Evolutionary conservation across 2,113 vertebrate species (phyloP), one percentile per base, ranked within the genome.

Genomic region (Noturus placidus): DNA sequence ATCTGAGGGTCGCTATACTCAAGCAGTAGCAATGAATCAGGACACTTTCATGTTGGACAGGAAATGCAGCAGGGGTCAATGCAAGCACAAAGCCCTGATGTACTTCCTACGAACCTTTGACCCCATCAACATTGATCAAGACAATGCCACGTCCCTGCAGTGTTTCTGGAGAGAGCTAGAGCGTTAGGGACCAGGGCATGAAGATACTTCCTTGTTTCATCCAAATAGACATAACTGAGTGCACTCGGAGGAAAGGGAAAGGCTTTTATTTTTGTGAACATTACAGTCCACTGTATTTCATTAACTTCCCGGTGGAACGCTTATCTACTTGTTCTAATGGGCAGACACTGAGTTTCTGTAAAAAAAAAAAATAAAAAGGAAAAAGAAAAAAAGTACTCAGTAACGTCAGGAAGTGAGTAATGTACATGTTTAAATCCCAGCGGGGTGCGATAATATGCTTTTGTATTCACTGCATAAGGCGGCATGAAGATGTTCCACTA

Each of bases 51-150:
- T 65, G 19, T 87, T 13, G 82, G 88, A 90, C 87, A 89, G 87
- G 76, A 89, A 79, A 78, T 67, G 79, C 90, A 90, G 89, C 91
- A 92, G 91, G 91, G 90, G 90, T 77, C 86, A 92, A 85, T 90
- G 90, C 92, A 91, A 94, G 93, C 84, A 92, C 93, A 93, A 90
- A 92, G 91, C 93, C 92, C 92, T 93, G 95, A 95, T 91, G 80
- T 89, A 94, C 90, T 95, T 93, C 87, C 82, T 88, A 63, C 57
- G 4, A 70, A 90, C 85, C 90, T 88, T 79, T 87, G 89, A 94
- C 87, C 93, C 89, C 89, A 94, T 94, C 80, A 90, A 92, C 92
- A 90, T 83, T 88, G 91, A 88, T 88, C 91, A 92, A 85, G 72
- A 89, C 91, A 91, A 93, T 92, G 91, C 91, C 89, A 33, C 22